Conservation (phyloP, 1,140 invertebrate species). For the Aphelenchoides besseyi region DNA sequence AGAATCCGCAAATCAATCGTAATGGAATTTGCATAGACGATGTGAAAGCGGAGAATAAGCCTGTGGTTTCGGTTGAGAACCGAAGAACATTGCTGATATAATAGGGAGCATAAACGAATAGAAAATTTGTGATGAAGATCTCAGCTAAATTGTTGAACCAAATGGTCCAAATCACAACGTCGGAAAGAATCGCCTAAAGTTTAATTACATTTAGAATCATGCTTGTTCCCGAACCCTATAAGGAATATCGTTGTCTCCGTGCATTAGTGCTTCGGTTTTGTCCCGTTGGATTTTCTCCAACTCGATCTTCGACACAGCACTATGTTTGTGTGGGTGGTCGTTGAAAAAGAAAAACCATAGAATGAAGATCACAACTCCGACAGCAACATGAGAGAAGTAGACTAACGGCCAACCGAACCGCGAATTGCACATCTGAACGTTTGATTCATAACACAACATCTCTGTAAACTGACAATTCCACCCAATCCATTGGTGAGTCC, state of each 20-base stretch:
- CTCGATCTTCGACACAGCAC: neutral
- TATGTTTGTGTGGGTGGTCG: conserved; percentile 10
- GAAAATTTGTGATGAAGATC: conserved; percentile 16
- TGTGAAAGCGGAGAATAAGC: conserved; percentile 35
- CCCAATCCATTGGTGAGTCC: conserved; percentile 26
- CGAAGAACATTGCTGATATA: conserved; percentile 19
- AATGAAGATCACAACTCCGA: conserved; percentile 31
- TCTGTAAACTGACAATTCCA: conserved; percentile 11
- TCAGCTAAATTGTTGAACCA: conserved; percentile 18
- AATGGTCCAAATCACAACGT: conserved; percentile 12
- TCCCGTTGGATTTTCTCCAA: conserved; percentile 22
- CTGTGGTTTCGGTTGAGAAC: conserved; percentile 13
- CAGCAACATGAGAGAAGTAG: conserved; percentile 28
- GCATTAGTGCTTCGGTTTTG: conserved; percentile 10
- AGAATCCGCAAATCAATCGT: conserved; percentile 38
- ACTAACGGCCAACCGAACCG: conserved; percentile 25
- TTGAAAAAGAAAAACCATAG: conserved; percentile 32
- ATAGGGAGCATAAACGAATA: conserved; percentile 17
- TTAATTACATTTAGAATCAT: neutral
- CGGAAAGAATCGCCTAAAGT: conserved; percentile 3
- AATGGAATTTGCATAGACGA: conserved; percentile 38
- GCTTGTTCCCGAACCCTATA: neutral
- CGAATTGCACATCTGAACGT: conserved; percentile 7
- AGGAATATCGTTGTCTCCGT: conserved; percentile 17
- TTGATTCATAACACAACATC: neutral